These are phyloP conservation scores for Halisarca cf. caerulea DNA, from an alignment of 37 sponge, comb jelly and placozoan species.

Conservation along the genomic window DNA sequence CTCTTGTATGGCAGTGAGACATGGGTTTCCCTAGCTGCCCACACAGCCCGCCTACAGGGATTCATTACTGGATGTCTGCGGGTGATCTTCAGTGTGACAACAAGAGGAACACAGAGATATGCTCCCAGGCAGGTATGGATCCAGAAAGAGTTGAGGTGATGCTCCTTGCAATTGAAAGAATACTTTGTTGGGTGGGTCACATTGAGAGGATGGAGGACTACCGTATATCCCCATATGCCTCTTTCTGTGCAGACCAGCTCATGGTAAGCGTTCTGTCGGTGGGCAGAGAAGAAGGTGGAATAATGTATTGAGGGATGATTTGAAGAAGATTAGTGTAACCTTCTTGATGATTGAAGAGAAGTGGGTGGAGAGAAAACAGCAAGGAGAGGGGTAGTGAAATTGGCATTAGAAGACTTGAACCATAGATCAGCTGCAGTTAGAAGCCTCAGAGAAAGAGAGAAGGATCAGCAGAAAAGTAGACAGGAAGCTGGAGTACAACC, in stretches of 20 bases:
- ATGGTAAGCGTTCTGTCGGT: neutral
- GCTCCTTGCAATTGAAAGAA: neutral
- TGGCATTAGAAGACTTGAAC: neutral
- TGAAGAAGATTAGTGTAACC: neutral
- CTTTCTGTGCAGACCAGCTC: neutral
- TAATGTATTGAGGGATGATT: neutral
- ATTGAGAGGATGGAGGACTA: neutral
- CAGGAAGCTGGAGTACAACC: neutral
- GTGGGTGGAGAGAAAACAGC: neutral
- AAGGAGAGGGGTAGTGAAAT: neutral
- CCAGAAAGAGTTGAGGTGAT: neutral
- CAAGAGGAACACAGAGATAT: neutral
- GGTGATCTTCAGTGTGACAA: neutral
- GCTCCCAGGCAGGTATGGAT: neutral
- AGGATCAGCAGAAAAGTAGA: neutral
- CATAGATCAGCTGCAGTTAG: no score
- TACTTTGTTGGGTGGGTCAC: neutral
- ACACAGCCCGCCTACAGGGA: neutral
- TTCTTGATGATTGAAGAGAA: neutral
- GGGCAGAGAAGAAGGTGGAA: neutral
- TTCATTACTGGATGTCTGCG: neutral
- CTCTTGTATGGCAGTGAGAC: conserved; percentile 16
- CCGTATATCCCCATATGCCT: neutral
- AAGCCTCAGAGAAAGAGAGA: no score
- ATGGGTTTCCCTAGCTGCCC: neutral